A percentile compares a stretch with the other conserved stretches of the same genome.
These are phyloP conservation scores for Deroplatys truncata DNA, from an alignment of 2,888 invertebrate genomes.

Conservation along the genomic window DNA sequence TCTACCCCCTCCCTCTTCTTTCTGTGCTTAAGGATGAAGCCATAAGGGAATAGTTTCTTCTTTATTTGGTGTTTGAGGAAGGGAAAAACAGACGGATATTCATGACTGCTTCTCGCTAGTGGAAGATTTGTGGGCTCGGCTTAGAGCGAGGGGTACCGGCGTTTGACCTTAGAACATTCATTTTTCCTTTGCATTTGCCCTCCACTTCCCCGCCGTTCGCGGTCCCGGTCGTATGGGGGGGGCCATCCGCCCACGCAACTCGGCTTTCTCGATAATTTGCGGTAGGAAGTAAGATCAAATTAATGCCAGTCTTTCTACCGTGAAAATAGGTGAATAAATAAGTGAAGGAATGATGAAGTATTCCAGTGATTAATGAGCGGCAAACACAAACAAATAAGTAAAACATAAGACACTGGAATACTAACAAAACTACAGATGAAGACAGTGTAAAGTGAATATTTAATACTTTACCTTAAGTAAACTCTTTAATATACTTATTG, in stretches of 20 bases:
- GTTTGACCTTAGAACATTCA: constrained; percentile 18
- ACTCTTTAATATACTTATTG: too few species aligned
- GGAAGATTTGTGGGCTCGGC: constrained; percentile 13
- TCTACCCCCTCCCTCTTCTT: background rate
- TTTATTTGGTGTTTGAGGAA: constrained; percentile 18
- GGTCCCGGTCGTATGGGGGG: background rate
- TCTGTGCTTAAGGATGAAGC: constrained; percentile 13
- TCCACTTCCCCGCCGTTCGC: background rate
- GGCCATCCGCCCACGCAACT: background rate
- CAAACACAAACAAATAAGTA: background rate
- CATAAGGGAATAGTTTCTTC: constrained; percentile 16
- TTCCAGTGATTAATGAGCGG: background rate
- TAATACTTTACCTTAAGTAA: too few species aligned
- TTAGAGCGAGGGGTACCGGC: constrained; percentile 12
- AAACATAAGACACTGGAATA: background rate
- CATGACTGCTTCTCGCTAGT: constrained; percentile 14
- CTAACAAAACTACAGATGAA: background rate
- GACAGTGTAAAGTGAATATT: too few species aligned
- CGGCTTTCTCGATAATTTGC: background rate
- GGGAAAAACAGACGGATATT: constrained; percentile 16
- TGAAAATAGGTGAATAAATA: background rate
- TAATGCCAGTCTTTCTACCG: background rate
- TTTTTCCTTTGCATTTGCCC: constrained; percentile 14
- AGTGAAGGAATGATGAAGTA: background rate
- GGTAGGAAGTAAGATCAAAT: background rate